Evolutionary conservation across 2,113 vertebrate species (phyloP).

Genomic region (Tangachromis dhanisi): DNA sequence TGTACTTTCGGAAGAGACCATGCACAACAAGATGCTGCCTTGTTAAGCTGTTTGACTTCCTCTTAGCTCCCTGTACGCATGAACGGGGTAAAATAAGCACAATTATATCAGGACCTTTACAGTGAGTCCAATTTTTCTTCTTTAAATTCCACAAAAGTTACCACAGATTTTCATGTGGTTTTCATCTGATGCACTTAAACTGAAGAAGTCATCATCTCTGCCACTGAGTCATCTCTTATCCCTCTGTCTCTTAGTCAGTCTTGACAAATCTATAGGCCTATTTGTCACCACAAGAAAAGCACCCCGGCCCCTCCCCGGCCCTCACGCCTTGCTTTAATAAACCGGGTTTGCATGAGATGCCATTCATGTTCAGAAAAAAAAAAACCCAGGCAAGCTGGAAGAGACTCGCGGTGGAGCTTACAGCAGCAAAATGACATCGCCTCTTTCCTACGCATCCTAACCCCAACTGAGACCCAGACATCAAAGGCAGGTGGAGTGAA

Average conservation of each 20-base stretch:
- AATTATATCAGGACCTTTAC: not conserved
- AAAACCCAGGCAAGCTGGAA: constrained; percentile 4
- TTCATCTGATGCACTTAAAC: not conserved
- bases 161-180: not conserved
- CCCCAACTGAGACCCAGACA: constrained; percentile 66
- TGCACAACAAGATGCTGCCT: not conserved
- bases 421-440: constrained; percentile 23
- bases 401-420: constrained; percentile 30
- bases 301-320: not conserved
- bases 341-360: constrained; percentile 32
- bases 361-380: constrained; percentile 22
- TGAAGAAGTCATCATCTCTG: not conserved
- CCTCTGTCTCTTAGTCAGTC: not conserved
- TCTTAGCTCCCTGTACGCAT: not conserved
- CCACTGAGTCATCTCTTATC: constrained; percentile 22
- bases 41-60: not conserved
- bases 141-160: not conserved
- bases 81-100: accelerated
- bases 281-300: constrained; percentile 53
- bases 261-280: constrained; percentile 4
- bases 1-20: not conserved
- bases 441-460: constrained; percentile 45
- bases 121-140: not conserved
- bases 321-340: constrained; percentile 24
- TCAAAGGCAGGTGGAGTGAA: constrained; percentile 80